Evolutionary conservation across 2,797 vertebrate species (phyloP), one percentile per base, ranked within the genome.

Genomic region (Oryzias sinensis): DNA sequence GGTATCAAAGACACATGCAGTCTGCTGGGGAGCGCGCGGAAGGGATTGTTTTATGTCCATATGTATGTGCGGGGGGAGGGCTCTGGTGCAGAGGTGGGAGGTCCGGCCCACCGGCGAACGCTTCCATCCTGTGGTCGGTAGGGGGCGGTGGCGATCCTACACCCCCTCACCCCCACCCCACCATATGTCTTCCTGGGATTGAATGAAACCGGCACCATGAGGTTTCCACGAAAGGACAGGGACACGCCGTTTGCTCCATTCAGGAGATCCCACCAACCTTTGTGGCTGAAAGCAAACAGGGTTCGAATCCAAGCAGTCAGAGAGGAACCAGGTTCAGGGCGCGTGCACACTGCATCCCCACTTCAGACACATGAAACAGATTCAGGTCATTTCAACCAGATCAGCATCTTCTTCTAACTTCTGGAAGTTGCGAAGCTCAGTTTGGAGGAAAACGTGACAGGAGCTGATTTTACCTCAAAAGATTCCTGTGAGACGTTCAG

Each of bases 1-100:
- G 91, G 94, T 93, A 96, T 95, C 94, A 96, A 95, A 97, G 94
- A 87, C 76, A 75, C 85, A 80, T 80, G 90, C 90, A 93, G 93
- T 92, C 91, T 90, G 91, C 86, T 85, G 85, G 87, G 78, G 92
- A 84, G 86, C 80, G 87, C 73, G 89, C 79, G 69, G 89, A 73
- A 77, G 71, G 77, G 82, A 73, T 89, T 85, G 70, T 77, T 70
- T 77, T 76, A 62, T 82, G 77, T 43, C 73, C 50, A 62, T 43
- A 55, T 52, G 47, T 45, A 48, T 53, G 50, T 56, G 55, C 17
- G 29, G 14, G 4, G 4, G 29, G 13, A 22, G 42, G 70, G 56
- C 62, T 64, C 66, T 76, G 79, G 86, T 86, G 81, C 55, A 75
- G 88, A 91, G 91, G 92, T 93, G 92, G 88, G 89, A 89, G 87